phyloP scores from a whole-genome alignment of 2,797 vertebrate genomes.

The Kryptopterus vitreolus region DNA sequence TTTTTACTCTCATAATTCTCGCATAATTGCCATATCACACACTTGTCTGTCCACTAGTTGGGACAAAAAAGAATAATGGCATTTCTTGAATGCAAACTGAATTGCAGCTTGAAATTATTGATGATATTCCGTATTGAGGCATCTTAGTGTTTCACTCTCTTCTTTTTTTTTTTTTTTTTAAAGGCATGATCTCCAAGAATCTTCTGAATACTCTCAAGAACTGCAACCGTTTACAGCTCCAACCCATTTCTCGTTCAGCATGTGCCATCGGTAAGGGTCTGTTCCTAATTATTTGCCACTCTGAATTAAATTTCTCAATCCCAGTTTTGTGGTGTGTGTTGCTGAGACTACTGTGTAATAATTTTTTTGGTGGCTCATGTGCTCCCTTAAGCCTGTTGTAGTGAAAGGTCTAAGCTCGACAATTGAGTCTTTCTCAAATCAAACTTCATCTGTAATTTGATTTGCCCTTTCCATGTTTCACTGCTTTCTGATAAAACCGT shows the following conservation, averaged over 20 bases:
- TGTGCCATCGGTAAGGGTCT: conserved; percentile 64
- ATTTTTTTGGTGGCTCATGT: not conserved
- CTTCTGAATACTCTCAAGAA: conserved; percentile 67
- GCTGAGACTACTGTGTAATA: not conserved
- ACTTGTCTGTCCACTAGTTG: not conserved
- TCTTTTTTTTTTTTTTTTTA: conserved; percentile 13
- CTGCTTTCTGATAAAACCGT: not conserved
- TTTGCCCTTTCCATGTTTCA: not conserved
- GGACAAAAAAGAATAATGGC: no score
- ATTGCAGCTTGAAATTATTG: not conserved
- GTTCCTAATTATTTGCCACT: conserved; percentile 7
- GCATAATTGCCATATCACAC: no score
- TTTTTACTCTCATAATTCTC: no score
- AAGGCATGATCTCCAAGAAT: conserved; percentile 67
- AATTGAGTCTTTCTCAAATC: not conserved
- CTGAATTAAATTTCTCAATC: not conserved
- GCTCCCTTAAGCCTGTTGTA: not conserved
- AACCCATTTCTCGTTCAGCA: conserved; percentile 64
- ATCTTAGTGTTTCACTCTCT: not conserved
- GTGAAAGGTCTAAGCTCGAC: not conserved
- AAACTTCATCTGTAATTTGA: not conserved
- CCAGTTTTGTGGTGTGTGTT: not conserved
- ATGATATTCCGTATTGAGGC: not conserved
- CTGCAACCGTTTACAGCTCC: conserved; percentile 66
- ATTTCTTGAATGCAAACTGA: not conserved